Conservation (phyloP, 2,113 vertebrate species). For the Cochlearius cochlearius region DNA sequence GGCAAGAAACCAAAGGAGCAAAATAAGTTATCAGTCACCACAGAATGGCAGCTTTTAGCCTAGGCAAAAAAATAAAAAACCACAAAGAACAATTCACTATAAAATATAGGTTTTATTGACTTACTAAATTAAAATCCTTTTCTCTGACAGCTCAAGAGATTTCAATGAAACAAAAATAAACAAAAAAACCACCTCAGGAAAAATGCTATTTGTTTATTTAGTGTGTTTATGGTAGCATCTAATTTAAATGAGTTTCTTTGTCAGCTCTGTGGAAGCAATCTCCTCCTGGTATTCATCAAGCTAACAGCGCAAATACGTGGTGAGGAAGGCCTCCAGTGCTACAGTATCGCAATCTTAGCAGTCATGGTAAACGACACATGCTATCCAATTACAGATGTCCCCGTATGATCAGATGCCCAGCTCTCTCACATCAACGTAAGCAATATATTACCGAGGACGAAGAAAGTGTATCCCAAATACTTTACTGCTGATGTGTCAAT, state of each 20-base stretch:
- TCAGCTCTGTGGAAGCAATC: background rate
- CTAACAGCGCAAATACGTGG: background rate
- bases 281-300: background rate
- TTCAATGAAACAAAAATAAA: background rate
- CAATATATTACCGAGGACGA: background rate
- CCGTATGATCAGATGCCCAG: background rate
- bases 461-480: background rate
- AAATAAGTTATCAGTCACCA: background rate
- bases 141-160: background rate
- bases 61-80: background rate
- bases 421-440: background rate
- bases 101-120: background rate
- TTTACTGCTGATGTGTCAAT: background rate
- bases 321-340: background rate
- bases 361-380: too few species aligned
- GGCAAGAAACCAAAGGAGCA: background rate
- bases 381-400: background rate
- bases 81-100: background rate
- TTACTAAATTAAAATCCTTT: conserved; percentile 16
- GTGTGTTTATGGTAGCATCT: background rate
- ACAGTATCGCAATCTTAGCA: background rate
- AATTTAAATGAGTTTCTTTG: background rate
- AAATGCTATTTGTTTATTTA: background rate
- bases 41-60: background rate
- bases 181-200: background rate